Evolutionary conservation across 1,140 invertebrate species (phyloP).

Genomic region (Zaprionus davidi): DNA sequence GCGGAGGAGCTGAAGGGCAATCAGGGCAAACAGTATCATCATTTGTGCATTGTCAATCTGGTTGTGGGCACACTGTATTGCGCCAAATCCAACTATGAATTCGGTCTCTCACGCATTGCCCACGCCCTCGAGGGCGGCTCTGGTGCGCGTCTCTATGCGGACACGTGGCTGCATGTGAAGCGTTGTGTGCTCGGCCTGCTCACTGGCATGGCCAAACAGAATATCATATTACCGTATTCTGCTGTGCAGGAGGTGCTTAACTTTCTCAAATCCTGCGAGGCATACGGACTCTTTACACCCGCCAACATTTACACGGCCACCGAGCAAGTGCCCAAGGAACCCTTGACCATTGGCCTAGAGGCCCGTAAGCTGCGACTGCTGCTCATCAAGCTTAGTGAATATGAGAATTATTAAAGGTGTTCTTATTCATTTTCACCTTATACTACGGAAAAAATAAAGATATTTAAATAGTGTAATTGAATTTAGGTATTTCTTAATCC

Average conservation of each 20-base stretch:
- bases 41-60: constrained; percentile 99
- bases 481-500: not conserved
- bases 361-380: constrained; percentile 73
- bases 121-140: constrained; percentile 82
- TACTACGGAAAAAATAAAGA: too few relatives aligned
- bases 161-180: constrained; percentile 98
- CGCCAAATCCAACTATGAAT: constrained; percentile 99
- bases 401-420: constrained; percentile 55
- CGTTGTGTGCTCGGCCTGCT: constrained; percentile 95
- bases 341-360: constrained; percentile 82
- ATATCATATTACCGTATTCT: constrained; percentile 93
- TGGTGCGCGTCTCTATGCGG: constrained; percentile 89
- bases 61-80: constrained; percentile 99
- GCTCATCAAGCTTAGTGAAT: constrained; percentile 77
- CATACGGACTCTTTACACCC: constrained; percentile 79
- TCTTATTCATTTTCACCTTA: too few relatives aligned
- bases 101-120: constrained; percentile 97
- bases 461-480: not conserved
- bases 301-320: constrained; percentile 76
- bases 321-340: constrained; percentile 72
- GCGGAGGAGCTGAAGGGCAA: constrained; percentile 97
- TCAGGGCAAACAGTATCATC: constrained; percentile 97
- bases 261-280: constrained; percentile 95
- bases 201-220: constrained; percentile 95
- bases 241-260: constrained; percentile 94